Conservation (phyloP, 92 coral and sea anemone species). For the Actinernus sp. region DNA sequence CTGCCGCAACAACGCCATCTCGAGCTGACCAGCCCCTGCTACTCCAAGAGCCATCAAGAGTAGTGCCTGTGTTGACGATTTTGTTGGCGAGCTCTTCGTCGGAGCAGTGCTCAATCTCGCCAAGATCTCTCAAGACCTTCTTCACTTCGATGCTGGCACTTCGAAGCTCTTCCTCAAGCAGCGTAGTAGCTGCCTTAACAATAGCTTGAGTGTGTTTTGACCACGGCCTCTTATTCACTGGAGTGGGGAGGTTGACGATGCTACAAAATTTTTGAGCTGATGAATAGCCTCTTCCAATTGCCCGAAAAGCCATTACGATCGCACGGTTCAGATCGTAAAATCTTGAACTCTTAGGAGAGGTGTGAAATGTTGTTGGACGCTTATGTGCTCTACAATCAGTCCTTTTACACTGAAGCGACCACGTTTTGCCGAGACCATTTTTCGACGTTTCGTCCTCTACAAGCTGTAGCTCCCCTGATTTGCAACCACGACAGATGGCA, state of each 20-base stretch:
- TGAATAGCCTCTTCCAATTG: conserved; percentile 47
- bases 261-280: conserved; percentile 55
- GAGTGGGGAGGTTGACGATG: conserved; percentile 30
- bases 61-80: conserved; percentile 31
- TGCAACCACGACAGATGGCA: conserved; percentile 30
- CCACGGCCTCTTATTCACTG: conserved; percentile 34
- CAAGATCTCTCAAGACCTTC: conserved; percentile 5
- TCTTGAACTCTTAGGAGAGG: conserved; percentile 22
- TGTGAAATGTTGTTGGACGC: conserved; percentile 45
- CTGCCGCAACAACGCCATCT: conserved; percentile 53
- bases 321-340: conserved; percentile 51
- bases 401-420: conserved; percentile 32
- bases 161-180: conserved; percentile 22
- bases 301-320: conserved; percentile 45
- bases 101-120: conserved; percentile 12
- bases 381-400: conserved; percentile 12
- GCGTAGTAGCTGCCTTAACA: conserved; percentile 1
- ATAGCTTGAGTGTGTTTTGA: conserved; percentile 24
- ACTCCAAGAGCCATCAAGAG: conserved; percentile 62
- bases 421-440: conserved; percentile 30
- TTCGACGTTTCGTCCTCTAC: conserved; percentile 5
- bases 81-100: conserved; percentile 30
- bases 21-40: conserved; percentile 55
- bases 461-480: conserved; percentile 26
- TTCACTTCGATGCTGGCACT: conserved; percentile 38